phyloP scores from a whole-genome alignment of 2,797 vertebrate species.

The Phylloscopus collybita region DNA sequence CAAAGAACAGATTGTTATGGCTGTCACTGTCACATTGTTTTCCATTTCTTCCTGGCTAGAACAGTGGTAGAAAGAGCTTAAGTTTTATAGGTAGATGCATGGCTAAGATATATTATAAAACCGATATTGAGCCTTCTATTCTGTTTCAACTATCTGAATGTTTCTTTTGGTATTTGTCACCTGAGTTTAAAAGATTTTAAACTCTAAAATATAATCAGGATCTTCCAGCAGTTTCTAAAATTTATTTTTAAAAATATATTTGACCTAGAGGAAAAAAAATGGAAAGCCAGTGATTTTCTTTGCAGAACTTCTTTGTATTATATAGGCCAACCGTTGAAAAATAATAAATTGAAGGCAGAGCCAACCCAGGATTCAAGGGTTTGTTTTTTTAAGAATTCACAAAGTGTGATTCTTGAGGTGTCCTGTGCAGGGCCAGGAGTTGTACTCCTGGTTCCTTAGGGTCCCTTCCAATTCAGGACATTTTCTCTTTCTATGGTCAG shows the following conservation, averaged over 20 bases:
- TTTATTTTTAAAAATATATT: background rate
- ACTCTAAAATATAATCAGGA: background rate
- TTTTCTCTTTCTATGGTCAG: background rate
- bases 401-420: background rate
- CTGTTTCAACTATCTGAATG: background rate
- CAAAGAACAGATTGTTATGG: background rate
- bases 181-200: background rate
- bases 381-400: background rate
- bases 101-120: background rate
- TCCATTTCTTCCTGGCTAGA: background rate
- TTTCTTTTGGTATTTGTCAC: background rate
- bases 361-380: background rate
- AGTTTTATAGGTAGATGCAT: background rate
- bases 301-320: background rate
- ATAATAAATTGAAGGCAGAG: background rate
- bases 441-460: background rate
- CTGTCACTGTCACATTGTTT: background rate
- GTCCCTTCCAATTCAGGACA: background rate
- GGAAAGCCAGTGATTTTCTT: background rate
- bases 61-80: background rate
- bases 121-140: background rate
- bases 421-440: background rate
- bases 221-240: background rate
- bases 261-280: background rate
- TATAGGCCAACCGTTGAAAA: background rate